Base-by-base conservation (phyloP, 2,797 vertebrate species). In the Pseudomugil gertrudae region DNA sequence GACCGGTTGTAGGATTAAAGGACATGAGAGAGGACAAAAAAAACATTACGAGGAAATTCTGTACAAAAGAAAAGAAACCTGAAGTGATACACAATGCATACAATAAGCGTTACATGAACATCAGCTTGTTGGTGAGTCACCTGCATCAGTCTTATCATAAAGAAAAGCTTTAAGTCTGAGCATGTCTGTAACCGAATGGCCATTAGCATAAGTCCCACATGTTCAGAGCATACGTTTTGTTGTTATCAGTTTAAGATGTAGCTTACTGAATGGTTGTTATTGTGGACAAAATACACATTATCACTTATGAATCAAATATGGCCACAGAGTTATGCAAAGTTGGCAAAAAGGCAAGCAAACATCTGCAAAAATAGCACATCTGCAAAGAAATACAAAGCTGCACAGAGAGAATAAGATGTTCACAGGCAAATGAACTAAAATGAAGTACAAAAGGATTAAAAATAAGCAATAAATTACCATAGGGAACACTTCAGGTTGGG, bases 281-380 rank as follows among this genome's bases (percentile, higher is more conserved):
- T 13, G 23, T 19, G 0, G 17, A 47, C 33, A 13, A 36, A 48
- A 24, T n/a, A 40, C 3, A 1, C 36, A 65, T 51, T 1, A 17
- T 10, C 1, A 5, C 27, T 59, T 57, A 27, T 1, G 27, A 15
- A 45, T 21, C 1, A 6, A 0, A 54, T 65, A 27, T 19, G 9
- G 30, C 69, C 21, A 60, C 58, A 60, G 33, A 70, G 4, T 53
- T 29, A 47, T 19, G 30, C n/a, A 58, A 66, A 60, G 29, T 14
- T 1, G 8, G 19, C 13, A 10, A 19, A 48, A 26, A 66, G 32
- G 56, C 10, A 29, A 29, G 23, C 3, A 10, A 56, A 57, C 6
- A 2, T 19, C 32, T 38, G 5, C 26, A 67, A 38, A 33, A 5
- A 23, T 2, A n/a, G 56, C 21, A 36, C 9, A 1, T 24, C 9